Evolutionary conservation across 1,140 invertebrate species (phyloP).

Genomic region (Archivesica marissinica): DNA sequence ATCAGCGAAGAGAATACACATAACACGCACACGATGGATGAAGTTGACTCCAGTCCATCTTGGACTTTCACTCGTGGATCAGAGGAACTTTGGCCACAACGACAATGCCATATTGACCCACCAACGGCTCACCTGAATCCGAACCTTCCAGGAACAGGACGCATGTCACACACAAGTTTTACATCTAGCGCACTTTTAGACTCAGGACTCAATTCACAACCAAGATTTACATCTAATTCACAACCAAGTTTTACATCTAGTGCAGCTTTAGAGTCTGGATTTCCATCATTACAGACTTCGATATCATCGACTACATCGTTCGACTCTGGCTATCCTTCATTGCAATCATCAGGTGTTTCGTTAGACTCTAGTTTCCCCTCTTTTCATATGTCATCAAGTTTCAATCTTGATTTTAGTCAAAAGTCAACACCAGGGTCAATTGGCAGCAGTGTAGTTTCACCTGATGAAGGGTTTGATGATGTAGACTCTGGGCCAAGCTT

Average conservation of each 20-base stretch:
- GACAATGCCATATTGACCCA: neutral
- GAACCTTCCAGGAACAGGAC: neutral
- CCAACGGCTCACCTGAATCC: neutral
- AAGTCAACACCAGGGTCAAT: neutral
- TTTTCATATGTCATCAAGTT: conserved; percentile 3
- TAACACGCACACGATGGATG: conserved; percentile 27
- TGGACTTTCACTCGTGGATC: neutral
- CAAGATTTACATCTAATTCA: neutral
- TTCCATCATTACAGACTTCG: conserved; percentile 12
- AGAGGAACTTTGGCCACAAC: neutral
- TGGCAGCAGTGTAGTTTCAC: neutral
- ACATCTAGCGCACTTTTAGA: neutral
- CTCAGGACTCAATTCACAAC: neutral
- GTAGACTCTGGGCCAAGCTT: conserved; percentile 7
- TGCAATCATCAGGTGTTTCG: conserved; percentile 10
- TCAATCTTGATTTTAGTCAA: conserved; percentile 9
- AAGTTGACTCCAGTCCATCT: conserved; percentile 21
- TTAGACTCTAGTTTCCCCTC: conserved; percentile 4
- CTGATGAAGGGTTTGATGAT: conserved; percentile 46
- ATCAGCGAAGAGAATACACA: neutral
- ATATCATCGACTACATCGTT: neutral
- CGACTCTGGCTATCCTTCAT: conserved; percentile 5
- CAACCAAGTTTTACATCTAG: neutral
- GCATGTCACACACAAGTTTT: neutral
- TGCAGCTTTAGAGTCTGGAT: neutral